Evolutionary conservation across 2,888 invertebrate genomes (phyloP).

Genomic region (Chalcosyrphus nemorum): DNA sequence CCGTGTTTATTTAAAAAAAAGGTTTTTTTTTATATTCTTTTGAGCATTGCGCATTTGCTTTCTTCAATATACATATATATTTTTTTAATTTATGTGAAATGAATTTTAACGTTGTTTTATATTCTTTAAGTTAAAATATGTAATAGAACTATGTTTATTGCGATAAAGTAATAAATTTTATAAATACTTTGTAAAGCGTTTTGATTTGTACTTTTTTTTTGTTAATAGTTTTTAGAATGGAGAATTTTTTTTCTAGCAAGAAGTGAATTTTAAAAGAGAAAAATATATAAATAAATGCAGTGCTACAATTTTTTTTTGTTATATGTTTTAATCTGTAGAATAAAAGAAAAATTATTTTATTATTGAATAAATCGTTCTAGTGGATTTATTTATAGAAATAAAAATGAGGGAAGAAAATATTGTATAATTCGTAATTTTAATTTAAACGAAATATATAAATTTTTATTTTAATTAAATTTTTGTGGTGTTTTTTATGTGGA

Average conservation of each 20-base stretch:
- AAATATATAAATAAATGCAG: constrained; percentile 29
- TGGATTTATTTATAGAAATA: constrained; percentile 7
- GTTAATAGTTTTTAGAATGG: constrained; percentile 9
- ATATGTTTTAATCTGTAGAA: constrained; percentile 28
- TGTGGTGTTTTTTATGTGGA: neutral
- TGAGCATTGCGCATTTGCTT: constrained; percentile 43
- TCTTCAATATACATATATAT: no score
- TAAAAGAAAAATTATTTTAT: constrained; percentile 12
- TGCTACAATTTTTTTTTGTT: constrained; percentile 59
- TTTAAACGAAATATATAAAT: constrained; percentile 61
- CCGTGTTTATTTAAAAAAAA: constrained; percentile 42
- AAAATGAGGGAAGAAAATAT: constrained; percentile 1
- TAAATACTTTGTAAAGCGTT: constrained; percentile 13
- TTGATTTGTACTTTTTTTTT: constrained; percentile 20
- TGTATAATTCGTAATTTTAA: constrained; percentile 41
- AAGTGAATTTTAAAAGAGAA: neutral
- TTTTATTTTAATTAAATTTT: constrained; percentile 59
- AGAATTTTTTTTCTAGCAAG: neutral
- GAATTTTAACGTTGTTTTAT: constrained; percentile 22
- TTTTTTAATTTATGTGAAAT: neutral
- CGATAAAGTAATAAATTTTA: constrained; percentile 7
- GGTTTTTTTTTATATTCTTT: neutral
- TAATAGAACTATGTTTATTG: neutral
- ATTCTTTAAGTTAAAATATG: constrained; percentile 38
- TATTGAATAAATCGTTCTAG: constrained; percentile 16